Evolutionary conservation across 2,113 vertebrate genomes (phyloP), one percentile per base, ranked within the genome.

Genomic region (Forbesichthys papilliferus): DNA sequence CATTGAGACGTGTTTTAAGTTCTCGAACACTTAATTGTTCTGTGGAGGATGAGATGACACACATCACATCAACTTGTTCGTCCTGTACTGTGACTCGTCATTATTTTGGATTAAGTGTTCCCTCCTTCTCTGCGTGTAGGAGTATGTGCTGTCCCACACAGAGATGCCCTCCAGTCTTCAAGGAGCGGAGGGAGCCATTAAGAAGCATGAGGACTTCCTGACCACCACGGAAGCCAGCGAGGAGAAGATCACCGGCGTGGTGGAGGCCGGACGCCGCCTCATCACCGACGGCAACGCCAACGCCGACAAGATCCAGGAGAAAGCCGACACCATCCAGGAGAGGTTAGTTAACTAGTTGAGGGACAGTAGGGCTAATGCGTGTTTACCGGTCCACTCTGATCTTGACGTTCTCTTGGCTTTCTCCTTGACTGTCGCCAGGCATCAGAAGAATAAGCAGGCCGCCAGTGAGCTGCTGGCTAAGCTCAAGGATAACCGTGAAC

Each of bases 211-310:
- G 66, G 97, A 96, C 71, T 96, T 96, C 82, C 89, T 96, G 87
- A 96, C 93, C 65, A 96, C 96, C 78, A 96, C 96, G 93, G 97
- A 99, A 1, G 95, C 95, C 86, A 95, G 90, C 0, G 94, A 96
- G 51, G 96, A 98, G 72, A 96, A 94, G 51, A 95, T 98, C 81
- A 93, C 83, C 3, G 92, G 92, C 1, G 89, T 98, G 67, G 91
- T 94, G 68, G 96, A 98, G 52, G 85, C 94, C 0, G 96, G 96
- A n/a, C 81, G 84, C 27, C 95, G 95, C 72, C 92, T 99, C 47
- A 92, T 98, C 52, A 91, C 90, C 0, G 91, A 94, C 18, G 90
- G 90, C 49, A 94, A 95, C 51, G 89, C 94, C 75, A 95, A 97
- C 1, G 79, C 88, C 0, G 95, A 98, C 72, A 98, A 97, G 90